A percentile compares a stretch with the other conserved stretches of the same genome.
Evolutionary conservation across 2,888 invertebrate genomes (phyloP).

Genomic region (Rhamphomyia laevipes): DNA sequence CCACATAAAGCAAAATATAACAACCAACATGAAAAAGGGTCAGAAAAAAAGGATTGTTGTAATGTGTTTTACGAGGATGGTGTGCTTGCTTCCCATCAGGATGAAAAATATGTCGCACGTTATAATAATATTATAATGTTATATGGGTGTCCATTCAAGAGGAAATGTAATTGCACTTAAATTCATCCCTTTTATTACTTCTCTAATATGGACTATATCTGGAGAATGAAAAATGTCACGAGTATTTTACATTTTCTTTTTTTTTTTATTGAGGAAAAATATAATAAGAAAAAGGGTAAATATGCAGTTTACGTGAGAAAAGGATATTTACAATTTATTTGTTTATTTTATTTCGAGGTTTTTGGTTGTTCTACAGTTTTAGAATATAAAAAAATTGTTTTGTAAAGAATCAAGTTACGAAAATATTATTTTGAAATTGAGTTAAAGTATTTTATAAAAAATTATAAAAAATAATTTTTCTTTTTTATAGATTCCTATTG

Average conservation of each 20-base stretch:
- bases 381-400: too few relatives aligned
- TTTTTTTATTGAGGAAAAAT: neutral
- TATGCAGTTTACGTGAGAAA: neutral
- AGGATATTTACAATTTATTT: neutral
- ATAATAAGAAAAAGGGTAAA: neutral
- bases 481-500: too few relatives aligned
- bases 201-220: too few relatives aligned
- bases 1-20: neutral
- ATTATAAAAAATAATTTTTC: too few relatives aligned
- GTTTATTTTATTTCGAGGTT: neutral
- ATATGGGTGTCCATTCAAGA: neutral
- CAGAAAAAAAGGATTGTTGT: neutral
- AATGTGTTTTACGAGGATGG: neutral
- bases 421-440: too few relatives aligned
- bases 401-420: too few relatives aligned
- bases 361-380: too few relatives aligned
- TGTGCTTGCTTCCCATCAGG: too few relatives aligned
- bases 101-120: conserved; percentile 1
- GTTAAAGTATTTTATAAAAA: too few relatives aligned
- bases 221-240: too few relatives aligned
- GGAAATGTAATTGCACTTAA: conserved; percentile 1
- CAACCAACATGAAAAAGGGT: too few relatives aligned
- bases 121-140: neutral
- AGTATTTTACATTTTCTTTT: too few relatives aligned
- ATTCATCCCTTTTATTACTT: neutral